These are phyloP conservation scores for Mactromeris polynyma DNA, from an alignment of 2,888 invertebrate species.

Conservation along the genomic window DNA sequence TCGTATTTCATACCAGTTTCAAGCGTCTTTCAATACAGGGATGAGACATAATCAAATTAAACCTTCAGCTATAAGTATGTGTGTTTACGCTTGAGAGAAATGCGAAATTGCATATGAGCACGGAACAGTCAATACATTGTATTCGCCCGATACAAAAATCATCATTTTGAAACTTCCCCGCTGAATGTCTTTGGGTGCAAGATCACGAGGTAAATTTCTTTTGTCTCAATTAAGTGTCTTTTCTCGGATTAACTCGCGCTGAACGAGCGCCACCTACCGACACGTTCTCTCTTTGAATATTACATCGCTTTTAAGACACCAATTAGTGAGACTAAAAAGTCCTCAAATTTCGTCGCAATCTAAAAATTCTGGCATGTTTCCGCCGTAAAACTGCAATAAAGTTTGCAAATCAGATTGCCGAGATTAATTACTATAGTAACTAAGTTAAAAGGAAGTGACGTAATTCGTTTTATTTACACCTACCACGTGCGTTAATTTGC, in stretches of 20 bases:
- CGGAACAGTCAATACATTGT: background rate
- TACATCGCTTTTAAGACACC: constrained; percentile 18
- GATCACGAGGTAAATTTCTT: constrained; percentile 16
- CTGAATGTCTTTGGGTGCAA: background rate
- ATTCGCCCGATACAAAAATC: background rate
- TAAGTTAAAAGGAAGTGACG: constrained; percentile 54
- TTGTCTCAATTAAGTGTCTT: constrained; percentile 4
- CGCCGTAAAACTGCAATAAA: constrained; percentile 50
- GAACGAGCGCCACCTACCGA: background rate
- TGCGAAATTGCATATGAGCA: background rate
- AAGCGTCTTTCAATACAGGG: constrained; percentile 16
- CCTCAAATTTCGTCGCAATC: constrained; percentile 32
- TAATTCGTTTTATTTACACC: constrained; percentile 67
- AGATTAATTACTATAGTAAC: constrained; percentile 55
- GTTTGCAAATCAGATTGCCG: constrained; percentile 42
- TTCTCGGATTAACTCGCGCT: constrained; percentile 13
- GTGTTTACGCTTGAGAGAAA: background rate
- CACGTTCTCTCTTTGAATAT: background rate
- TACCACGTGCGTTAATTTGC: constrained; percentile 52
- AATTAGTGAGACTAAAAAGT: constrained; percentile 19
- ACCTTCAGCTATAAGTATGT: constrained; percentile 10
- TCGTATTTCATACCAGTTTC: constrained; percentile 13
- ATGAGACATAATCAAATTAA: constrained; percentile 17
- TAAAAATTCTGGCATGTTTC: constrained; percentile 31
- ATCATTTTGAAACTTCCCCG: background rate